These are phyloP conservation scores for Emydoidea blandingii DNA, from an alignment of 2,797 vertebrate species.

Conservation along the genomic window DNA sequence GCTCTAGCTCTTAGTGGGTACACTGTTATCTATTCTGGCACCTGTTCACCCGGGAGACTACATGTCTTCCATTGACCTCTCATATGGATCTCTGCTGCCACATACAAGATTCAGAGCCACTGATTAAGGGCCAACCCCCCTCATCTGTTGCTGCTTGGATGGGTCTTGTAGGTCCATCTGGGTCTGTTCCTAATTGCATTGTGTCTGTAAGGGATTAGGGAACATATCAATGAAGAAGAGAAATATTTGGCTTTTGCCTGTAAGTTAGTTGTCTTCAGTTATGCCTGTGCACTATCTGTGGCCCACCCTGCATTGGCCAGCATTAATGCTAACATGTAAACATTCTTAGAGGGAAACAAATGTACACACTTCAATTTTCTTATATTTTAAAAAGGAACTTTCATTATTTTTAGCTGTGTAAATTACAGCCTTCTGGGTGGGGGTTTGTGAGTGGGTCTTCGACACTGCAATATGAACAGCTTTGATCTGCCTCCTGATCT, in stretches of 20 bases:
- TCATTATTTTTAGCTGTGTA: background rate
- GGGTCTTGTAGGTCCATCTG: background rate
- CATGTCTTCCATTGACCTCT: background rate
- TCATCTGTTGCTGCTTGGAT: background rate
- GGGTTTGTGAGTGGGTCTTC: background rate
- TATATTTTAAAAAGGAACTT: background rate
- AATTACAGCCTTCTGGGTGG: background rate
- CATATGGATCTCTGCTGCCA: background rate
- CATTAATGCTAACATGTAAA: background rate
- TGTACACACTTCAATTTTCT: background rate
- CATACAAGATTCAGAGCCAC: background rate
- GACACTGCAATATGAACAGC: background rate
- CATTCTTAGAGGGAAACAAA: background rate
- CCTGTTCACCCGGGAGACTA: background rate
- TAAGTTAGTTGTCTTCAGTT: background rate
- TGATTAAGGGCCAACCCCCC: background rate
- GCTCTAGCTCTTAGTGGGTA: background rate
- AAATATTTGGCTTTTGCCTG: background rate
- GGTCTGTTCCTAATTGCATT: background rate
- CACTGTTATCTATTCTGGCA: background rate
- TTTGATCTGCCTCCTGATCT: background rate
- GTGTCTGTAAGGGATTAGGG: background rate
- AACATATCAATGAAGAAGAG: background rate
- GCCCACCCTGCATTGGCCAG: background rate
- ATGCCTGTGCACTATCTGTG: too few species aligned